Evolutionary conservation across 1,140 invertebrate species (phyloP).

Genomic region (Aphelinus certus): DNA sequence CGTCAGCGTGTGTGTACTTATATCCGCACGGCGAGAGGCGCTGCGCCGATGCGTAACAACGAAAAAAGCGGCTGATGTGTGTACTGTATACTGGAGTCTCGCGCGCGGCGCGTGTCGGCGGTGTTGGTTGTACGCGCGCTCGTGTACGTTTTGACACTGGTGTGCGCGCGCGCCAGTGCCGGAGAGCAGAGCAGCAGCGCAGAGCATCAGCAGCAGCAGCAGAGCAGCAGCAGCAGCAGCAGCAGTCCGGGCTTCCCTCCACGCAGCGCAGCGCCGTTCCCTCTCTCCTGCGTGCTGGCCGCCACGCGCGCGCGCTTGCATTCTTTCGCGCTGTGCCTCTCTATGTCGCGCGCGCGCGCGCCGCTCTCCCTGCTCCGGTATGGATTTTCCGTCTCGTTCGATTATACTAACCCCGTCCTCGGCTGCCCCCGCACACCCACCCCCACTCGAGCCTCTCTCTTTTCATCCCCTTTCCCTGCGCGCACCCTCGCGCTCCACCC

Average conservation of each 20-base stretch:
- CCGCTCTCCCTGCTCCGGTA: slow-evolving; percentile 20
- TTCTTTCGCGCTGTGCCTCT: background rate
- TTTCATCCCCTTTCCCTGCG: too few species aligned
- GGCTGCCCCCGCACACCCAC: too few species aligned
- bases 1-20: too few species aligned
- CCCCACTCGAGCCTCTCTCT: too few species aligned
- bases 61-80: too few species aligned
- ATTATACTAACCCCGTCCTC: background rate
- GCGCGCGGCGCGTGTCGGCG: background rate
- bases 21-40: too few species aligned
- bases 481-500: too few species aligned
- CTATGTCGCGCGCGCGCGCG: slow-evolving; percentile 17
- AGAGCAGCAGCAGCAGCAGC: too few species aligned
- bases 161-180: background rate
- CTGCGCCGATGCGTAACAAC: too few species aligned
- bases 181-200: too few species aligned
- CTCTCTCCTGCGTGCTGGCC: slow-evolving; percentile 6
- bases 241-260: background rate
- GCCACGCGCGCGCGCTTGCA: background rate
- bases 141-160: slow-evolving; percentile 21
- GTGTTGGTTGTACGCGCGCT: background rate
- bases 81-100: too few species aligned
- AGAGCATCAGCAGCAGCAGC: too few species aligned
- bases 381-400: slow-evolving; percentile 39
- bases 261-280: background rate